Evolutionary conservation across 2,888 invertebrate species (phyloP).

Genomic region (Volucella inflata): DNA sequence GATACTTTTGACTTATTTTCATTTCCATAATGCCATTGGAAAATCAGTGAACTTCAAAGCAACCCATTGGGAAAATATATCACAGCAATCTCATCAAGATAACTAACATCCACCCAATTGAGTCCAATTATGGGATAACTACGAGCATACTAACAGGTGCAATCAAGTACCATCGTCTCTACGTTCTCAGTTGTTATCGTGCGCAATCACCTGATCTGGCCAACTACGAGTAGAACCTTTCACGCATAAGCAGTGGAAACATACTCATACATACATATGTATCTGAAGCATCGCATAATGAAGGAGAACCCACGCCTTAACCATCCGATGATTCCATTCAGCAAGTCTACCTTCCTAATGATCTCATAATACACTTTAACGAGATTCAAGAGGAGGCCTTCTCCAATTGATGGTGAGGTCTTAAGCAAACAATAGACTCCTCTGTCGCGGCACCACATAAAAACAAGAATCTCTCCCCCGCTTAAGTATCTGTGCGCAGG

Average conservation of each 20-base stretch:
- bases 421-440: constrained; percentile 72
- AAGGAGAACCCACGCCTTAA: constrained; percentile 67
- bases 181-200: constrained; percentile 18
- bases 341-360: constrained; percentile 67
- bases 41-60: too few relatives aligned
- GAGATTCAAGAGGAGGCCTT: constrained; percentile 69
- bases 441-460: constrained; percentile 43
- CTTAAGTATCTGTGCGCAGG: constrained; percentile 40
- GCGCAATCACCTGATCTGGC: constrained; percentile 68
- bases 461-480: constrained; percentile 53
- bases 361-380: constrained; percentile 75
- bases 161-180: constrained; percentile 36
- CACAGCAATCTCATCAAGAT: too few relatives aligned
- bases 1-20: too few relatives aligned
- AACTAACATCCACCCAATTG: too few relatives aligned
- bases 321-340: constrained; percentile 66
- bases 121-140: neutral
- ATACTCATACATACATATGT: constrained; percentile 32
- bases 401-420: constrained; percentile 73
- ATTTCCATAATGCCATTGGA: too few relatives aligned
- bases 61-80: too few relatives aligned
- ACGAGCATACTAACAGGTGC: constrained; percentile 61
- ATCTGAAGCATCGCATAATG: constrained; percentile 56
- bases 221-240: constrained; percentile 35
- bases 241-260: constrained; percentile 11